Base-by-base conservation (phyloP, 2,797 vertebrate genomes). In the Allobates femoralis region DNA sequence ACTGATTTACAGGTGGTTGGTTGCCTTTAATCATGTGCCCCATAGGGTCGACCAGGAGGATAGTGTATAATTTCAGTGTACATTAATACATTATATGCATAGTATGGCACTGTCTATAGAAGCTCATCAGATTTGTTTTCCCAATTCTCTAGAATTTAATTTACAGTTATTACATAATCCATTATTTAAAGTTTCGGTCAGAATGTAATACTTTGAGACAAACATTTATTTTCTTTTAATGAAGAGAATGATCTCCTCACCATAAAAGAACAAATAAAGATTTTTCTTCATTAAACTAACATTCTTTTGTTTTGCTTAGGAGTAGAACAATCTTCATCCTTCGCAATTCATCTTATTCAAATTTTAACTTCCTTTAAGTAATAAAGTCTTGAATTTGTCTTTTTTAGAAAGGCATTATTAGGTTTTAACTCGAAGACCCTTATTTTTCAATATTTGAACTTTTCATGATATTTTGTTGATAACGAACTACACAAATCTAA, bases 391-490 rank as follows among this genome's bases (percentile, higher is more conserved):
- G 23, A 50, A 46, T 60, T 15, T 41, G 32, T 79, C 62, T 64
- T n/a, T 26, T 83, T 73, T 82, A 50, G 46, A 82, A 73, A 23
- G 1, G 28, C 32, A 73, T 82, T 58, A 73, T 83, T 58, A 60
- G 32, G 75, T 30, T 64, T 75, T 11, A 50, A 51, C 26, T 51
- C 3, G 19, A n/a, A 51, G 62, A 81, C 32, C 30, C 34, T 60
- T 86, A 81, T 66, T 81, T 64, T 86, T 62, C 55, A 53, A 12
- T 53, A 50, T 64, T 81, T 76, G 18, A 75, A 74, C 69, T 75
- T 81, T 66, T 66, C 46, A 19, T 81, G 58, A 41, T 64, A 81
- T 86, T 86, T 74, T 64, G 41, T 76, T 81, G 79, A 62, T 81
- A 85, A 69, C 84, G 67, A 67, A 41, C 79, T 81, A 76, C 53